Evolutionary conservation across 2,113 vertebrate species (phyloP), one percentile per base, ranked within the genome.

Genomic region (Glaucidium brasilianum): DNA sequence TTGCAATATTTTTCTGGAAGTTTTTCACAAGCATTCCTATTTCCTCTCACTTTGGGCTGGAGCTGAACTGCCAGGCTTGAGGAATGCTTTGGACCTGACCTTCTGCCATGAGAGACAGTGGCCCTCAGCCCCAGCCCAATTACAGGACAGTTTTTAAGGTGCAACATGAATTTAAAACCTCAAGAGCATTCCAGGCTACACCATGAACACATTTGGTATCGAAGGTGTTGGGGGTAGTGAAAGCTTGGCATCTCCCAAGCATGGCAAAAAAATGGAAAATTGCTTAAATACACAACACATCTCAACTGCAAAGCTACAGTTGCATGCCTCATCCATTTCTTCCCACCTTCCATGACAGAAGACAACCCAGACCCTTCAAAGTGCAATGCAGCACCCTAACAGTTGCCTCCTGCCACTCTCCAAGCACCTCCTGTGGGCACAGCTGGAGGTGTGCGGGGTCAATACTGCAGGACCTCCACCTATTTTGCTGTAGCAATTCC

Each of bases 1-100:
- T 93, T 96, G 82, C 76, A 92, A 45, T 84, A 80, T 95, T 95
- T 72, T 75, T 73, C 56, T 94, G 59, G 39, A 94, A 74, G 50
- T 77, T 96, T 95, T 96, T 84, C 87, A 90, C 71, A 92, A 75
- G 73, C 77, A 90, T 92, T 97, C 84, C 80, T 84, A 30, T 41
- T 95, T 94, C 43, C 39, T 90, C 35, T 91, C 50, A 30, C 45
- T 79, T 32, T 2, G 5, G 56, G 85, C 64, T 2, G 7, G 52
- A 35, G 34, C 72, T 82, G 62, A 95, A 81, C 41, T 90, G 53
- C 69, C 69, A 88, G 26, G 30, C 43, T 90, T 71, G 34, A 89
- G 50, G 22, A 91, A 90, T 94, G 85, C 74, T 88, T 92, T 35
- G 23, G 59, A 34, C 45, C 35, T 87, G 74, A 94, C 50, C 67